These are phyloP conservation scores for Zaprionus davidi DNA, from an alignment of 1,140 invertebrate genomes.

Conservation along the genomic window DNA sequence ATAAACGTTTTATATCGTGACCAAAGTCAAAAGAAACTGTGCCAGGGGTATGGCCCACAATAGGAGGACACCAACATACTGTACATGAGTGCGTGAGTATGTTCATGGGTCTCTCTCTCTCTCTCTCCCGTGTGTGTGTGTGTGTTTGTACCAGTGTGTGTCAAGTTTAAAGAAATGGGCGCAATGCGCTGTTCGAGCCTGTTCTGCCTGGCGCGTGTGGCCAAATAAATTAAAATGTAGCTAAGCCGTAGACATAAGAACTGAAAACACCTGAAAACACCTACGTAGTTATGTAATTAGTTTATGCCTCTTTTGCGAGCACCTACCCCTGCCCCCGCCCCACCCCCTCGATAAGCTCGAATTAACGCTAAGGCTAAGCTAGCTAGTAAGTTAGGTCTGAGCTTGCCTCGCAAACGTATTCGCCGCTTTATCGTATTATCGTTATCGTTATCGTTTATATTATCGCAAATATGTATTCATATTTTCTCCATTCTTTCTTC, in stretches of 20 bases:
- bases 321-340: not conserved
- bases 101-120: conserved; percentile 43
- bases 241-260: conserved; percentile 9
- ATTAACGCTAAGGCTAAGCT: conserved; percentile 1
- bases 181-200: conserved; percentile 25
- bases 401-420: not conserved
- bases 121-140: conserved; percentile 15
- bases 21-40: conserved; percentile 81
- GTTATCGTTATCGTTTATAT: conserved; percentile 8
- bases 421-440: conserved; percentile 2
- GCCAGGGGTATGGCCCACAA: conserved; percentile 77
- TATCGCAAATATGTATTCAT: conserved; percentile 23
- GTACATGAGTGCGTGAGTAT: conserved; percentile 21
- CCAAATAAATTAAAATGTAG: conserved; percentile 25
- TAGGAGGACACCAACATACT: conserved; percentile 34
- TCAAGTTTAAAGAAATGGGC: conserved; percentile 43
- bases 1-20: conserved; percentile 82
- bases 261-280: conserved; percentile 1
- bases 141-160: conserved; percentile 23
- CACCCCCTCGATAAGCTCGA: not conserved
- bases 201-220: conserved; percentile 2
- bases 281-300: conserved; percentile 7
- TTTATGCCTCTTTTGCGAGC: not conserved
- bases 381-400: conserved; percentile 7
- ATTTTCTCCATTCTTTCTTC: conserved; percentile 51